phyloP scores from a whole-genome alignment of 2,113 vertebrate genomes.

The Ctenomys sociabilis region DNA sequence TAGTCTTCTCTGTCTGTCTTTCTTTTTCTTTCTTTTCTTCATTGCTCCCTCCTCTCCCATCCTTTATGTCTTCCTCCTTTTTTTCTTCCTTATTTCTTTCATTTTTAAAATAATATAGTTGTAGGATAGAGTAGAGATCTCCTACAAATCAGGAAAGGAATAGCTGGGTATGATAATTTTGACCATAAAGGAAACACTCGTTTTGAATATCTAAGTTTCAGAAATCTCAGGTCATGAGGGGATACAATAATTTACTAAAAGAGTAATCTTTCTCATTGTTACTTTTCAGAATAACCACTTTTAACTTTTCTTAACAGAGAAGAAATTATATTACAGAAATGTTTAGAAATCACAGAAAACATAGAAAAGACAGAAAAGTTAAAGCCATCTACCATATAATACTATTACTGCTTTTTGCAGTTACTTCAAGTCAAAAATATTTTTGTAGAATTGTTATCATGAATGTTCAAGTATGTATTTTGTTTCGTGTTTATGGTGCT shows the following conservation, averaged over 20 bases:
- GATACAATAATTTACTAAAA: background rate
- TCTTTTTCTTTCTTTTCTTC: background rate
- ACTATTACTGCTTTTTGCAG: background rate
- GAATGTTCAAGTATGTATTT: background rate
- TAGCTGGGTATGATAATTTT: background rate
- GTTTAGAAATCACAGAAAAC: slow-evolving; percentile 14
- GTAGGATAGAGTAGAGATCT: background rate
- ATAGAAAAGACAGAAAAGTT: background rate
- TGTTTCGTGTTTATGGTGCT: background rate
- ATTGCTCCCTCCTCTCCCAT: background rate
- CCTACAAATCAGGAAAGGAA: background rate
- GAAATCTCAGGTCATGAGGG: background rate
- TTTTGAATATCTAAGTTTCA: slow-evolving; percentile 19
- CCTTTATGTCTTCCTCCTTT: background rate
- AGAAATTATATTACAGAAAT: background rate
- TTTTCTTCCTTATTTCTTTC: too few species aligned
- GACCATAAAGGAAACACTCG: background rate
- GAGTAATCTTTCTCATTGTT: background rate
- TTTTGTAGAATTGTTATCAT: background rate
- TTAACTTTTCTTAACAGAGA: background rate
- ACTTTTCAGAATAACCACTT: slow-evolving; percentile 3
- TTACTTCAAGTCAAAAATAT: slow-evolving; percentile 38
- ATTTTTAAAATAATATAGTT: background rate
- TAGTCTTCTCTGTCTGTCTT: background rate
- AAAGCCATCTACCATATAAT: background rate